A percentile compares a stretch with the other conserved stretches of the same genome.
Evolutionary conservation across 2,113 vertebrate genomes (phyloP).

Genomic region (Chaetorhynchus papuensis): DNA sequence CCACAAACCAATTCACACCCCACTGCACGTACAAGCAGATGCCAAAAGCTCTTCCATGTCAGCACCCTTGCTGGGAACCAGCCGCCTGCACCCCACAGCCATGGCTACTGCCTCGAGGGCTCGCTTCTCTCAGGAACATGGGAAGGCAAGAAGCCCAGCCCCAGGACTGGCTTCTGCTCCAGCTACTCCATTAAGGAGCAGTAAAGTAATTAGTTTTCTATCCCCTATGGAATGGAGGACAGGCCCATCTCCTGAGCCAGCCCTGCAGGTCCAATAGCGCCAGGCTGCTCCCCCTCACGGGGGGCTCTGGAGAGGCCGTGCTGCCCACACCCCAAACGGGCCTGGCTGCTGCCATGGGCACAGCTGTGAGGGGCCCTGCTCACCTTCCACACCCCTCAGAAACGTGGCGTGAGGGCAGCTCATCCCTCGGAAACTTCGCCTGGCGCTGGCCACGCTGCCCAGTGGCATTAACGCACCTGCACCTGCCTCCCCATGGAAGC

Average conservation of each 20-base stretch:
- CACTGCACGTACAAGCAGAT: accelerated
- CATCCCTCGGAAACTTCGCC: accelerated
- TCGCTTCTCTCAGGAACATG: accelerated
- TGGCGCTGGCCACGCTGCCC: accelerated
- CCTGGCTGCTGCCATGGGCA: background rate
- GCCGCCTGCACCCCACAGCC: accelerated
- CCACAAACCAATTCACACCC: accelerated
- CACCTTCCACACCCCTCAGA: background rate
- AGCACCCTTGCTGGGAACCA: accelerated
- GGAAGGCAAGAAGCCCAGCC: background rate
- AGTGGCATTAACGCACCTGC: accelerated
- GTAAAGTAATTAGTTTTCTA: background rate
- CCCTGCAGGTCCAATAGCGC: background rate
- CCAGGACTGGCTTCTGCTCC: accelerated
- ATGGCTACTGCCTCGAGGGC: accelerated
- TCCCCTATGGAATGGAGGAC: background rate
- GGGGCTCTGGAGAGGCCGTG: accelerated
- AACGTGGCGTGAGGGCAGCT: accelerated
- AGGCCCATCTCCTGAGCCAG: background rate
- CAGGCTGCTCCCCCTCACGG: accelerated
- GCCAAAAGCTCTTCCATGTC: accelerated
- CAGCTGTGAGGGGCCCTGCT: accelerated
- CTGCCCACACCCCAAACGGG: background rate
- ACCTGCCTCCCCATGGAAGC: background rate
- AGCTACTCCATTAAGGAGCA: background rate